phyloP scores from a whole-genome alignment of 2,113 vertebrate species.

The Naja naja region DNA sequence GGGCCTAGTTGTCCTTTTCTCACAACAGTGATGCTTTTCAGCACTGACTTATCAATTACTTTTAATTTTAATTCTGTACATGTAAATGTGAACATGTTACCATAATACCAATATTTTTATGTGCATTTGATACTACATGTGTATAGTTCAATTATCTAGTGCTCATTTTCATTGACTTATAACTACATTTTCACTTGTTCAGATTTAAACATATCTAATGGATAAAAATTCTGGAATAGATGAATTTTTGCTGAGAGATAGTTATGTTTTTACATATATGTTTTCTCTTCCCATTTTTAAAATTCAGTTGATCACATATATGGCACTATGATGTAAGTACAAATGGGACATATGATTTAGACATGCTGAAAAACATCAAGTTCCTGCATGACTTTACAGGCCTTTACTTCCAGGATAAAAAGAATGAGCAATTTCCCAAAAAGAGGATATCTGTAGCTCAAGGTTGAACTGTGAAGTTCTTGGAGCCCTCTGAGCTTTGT shows the following conservation, averaged over 20 bases:
- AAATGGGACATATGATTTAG: neutral
- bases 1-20: too few relatives aligned
- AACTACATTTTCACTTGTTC: neutral
- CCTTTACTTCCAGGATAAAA: neutral
- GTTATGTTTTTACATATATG: neutral
- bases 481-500: neutral
- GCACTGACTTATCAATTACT: constrained; percentile 4
- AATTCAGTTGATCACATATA: neutral
- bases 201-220: neutral
- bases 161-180: neutral
- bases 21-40: neutral
- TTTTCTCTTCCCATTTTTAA: neutral
- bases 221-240: neutral
- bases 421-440: neutral
- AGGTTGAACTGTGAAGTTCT: neutral
- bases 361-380: neutral
- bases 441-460: neutral
- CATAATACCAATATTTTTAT: neutral
- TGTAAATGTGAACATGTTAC: neutral
- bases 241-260: neutral
- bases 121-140: neutral
- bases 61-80: neutral
- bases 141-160: neutral
- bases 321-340: neutral
- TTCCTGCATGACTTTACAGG: neutral